Conservation (phyloP, 1,140 invertebrate species). For the Anagrus nilaparvatae region DNA sequence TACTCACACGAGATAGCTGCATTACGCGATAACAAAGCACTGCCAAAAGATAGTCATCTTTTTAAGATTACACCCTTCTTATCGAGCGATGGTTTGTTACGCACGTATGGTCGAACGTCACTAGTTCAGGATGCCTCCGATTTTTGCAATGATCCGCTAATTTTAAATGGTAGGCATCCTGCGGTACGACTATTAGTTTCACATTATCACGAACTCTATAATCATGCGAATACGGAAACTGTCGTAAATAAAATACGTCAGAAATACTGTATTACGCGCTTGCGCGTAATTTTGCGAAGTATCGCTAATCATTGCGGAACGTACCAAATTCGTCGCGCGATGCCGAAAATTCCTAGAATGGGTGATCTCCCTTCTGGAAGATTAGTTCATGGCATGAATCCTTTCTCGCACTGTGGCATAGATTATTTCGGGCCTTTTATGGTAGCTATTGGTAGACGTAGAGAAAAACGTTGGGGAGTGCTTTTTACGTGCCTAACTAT, state of each 20-base stretch:
- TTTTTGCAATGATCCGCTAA: constrained; percentile 3
- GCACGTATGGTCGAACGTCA: no score
- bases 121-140: no score
- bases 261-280: constrained; percentile 16
- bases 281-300: constrained; percentile 10
- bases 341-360: constrained; percentile 16
- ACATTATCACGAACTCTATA: constrained; percentile 12
- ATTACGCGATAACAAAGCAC: no score
- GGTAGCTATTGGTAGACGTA: constrained; percentile 17
- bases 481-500: constrained; percentile 24
- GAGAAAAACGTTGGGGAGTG: constrained; percentile 27
- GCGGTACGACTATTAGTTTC: constrained; percentile 6
- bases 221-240: constrained; percentile 15
- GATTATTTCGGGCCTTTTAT: constrained; percentile 27
- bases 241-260: constrained; percentile 18
- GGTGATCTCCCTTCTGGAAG: constrained; percentile 17
- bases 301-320: background rate
- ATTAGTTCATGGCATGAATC: constrained; percentile 15
- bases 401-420: constrained; percentile 20
- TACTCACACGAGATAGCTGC: no score
- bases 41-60: no score
- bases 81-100: no score
- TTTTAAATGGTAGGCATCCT: constrained; percentile 1
- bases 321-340: background rate
- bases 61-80: no score